Percentiles rank a stretch among this genome's conserved stretches.
Evolutionary conservation across 2,797 vertebrate species (phyloP).

Genomic region (Cottoperca gobio): DNA sequence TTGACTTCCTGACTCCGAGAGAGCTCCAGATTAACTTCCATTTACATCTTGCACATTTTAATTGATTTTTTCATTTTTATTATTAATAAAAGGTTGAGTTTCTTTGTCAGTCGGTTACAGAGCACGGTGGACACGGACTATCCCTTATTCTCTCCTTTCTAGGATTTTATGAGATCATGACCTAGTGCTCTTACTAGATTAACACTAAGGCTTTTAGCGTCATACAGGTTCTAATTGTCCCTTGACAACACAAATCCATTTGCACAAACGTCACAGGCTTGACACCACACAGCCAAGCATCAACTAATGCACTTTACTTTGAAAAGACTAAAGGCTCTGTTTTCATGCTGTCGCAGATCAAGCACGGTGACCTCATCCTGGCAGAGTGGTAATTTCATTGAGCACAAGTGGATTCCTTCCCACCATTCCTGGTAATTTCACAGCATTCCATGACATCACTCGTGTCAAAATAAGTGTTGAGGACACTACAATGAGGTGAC

Average conservation of each 20-base stretch:
- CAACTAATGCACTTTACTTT: conserved; percentile 19
- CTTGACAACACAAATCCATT: conserved; percentile 28
- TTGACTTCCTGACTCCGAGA: conserved; percentile 31
- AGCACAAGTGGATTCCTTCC: conserved; percentile 29
- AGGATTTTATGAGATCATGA: conserved; percentile 45
- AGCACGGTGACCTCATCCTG: conserved; percentile 38
- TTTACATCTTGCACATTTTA: conserved; percentile 26
- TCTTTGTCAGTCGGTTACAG: conserved; percentile 34
- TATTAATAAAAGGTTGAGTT: conserved; percentile 24
- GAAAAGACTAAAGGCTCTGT: conserved; percentile 24
- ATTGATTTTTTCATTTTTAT: conserved; percentile 21
- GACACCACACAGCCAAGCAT: not conserved
- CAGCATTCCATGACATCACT: conserved; percentile 37
- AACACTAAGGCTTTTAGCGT: conserved; percentile 35
- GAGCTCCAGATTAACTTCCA: conserved; percentile 20
- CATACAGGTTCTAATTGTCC: conserved; percentile 37
- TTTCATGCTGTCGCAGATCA: conserved; percentile 28
- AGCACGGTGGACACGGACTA: not conserved
- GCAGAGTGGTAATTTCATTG: conserved; percentile 48
- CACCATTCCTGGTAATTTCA: conserved; percentile 25
- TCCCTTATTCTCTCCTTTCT: conserved; percentile 11
- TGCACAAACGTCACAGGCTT: conserved; percentile 22
- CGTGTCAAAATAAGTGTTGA: conserved; percentile 21
- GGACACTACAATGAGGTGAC: conserved; percentile 38
- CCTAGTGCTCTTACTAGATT: conserved; percentile 33